These are phyloP conservation scores for Tupaia tana DNA, from an alignment of 2,113 vertebrate species.

Conservation along the genomic window DNA sequence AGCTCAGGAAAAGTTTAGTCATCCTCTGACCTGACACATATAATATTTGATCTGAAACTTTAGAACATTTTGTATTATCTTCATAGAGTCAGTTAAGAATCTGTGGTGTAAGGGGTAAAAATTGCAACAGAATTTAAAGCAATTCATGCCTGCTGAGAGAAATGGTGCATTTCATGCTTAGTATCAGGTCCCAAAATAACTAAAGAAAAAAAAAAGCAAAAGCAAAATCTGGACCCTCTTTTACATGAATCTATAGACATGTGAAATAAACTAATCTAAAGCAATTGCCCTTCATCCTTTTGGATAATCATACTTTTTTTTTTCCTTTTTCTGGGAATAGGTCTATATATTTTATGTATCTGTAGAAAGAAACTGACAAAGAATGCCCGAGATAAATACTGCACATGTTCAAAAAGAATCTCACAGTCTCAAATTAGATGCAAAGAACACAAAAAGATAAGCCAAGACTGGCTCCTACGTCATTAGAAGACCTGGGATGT, in stretches of 20 bases:
- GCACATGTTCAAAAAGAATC: not conserved
- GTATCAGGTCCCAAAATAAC: not conserved
- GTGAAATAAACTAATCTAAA: not conserved
- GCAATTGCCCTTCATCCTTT: not conserved
- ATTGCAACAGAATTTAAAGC: not conserved
- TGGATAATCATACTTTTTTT: not conserved
- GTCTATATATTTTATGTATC: not conserved
- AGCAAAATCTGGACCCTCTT: not conserved
- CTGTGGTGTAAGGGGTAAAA: not conserved
- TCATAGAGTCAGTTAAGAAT: not conserved
- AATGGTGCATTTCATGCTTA: not conserved
- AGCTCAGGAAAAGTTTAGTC: not conserved
- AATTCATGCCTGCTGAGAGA: not conserved
- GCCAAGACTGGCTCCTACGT: not conserved
- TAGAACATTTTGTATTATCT: conserved; percentile 32
- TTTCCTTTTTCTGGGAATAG: not conserved
- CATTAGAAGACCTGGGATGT: not conserved
- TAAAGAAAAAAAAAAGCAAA: not conserved
- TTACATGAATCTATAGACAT: not conserved
- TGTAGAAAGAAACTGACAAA: not conserved
- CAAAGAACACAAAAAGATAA: not conserved
- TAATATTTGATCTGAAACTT: conserved; percentile 37
- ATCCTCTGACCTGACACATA: not conserved
- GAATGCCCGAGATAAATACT: not conserved
- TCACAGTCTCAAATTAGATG: not conserved